phyloP scores from a whole-genome alignment of 2,797 vertebrate species.

The Thaleichthys pacificus region DNA sequence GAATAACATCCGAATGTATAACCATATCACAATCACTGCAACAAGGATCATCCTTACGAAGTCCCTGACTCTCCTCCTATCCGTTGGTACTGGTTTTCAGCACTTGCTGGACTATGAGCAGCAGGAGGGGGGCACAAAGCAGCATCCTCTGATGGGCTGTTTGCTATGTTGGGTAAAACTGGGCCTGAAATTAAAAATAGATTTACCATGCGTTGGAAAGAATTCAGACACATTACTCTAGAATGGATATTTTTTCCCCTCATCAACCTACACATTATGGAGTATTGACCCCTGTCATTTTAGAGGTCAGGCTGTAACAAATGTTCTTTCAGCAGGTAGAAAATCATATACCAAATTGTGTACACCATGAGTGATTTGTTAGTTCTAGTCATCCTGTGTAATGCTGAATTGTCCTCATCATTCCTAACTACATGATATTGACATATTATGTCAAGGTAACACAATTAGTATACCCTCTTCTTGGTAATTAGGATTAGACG shows the following conservation, averaged over 20 bases:
- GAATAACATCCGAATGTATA: background rate
- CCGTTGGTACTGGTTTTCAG: slow-evolving; percentile 73
- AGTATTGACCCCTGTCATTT: too few species aligned
- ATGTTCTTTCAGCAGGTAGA: too few species aligned
- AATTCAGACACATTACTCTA: background rate
- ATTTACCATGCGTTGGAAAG: background rate
- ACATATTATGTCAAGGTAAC: too few species aligned
- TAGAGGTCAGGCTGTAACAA: too few species aligned
- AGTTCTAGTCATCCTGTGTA: too few species aligned
- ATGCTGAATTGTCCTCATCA: too few species aligned
- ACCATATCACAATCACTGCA: background rate
- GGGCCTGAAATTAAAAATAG: slow-evolving; percentile 47
- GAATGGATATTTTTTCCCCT: background rate
- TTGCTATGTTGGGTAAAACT: slow-evolving; percentile 41
- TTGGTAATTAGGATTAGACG: too few species aligned
- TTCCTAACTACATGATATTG: too few species aligned
- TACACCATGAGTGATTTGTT: too few species aligned
- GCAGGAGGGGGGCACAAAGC: slow-evolving; percentile 39
- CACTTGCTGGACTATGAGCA: slow-evolving; percentile 59
- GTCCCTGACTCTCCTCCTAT: slow-evolving; percentile 71
- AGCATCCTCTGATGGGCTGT: slow-evolving; percentile 67
- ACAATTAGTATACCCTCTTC: too few species aligned
- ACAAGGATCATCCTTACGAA: slow-evolving; percentile 60
- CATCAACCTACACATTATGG: background rate
- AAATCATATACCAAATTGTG: too few species aligned